Evolutionary conservation across 2,797 vertebrate genomes (phyloP), one percentile per base, ranked within the genome.

Genomic region (Masticophis lateralis): DNA sequence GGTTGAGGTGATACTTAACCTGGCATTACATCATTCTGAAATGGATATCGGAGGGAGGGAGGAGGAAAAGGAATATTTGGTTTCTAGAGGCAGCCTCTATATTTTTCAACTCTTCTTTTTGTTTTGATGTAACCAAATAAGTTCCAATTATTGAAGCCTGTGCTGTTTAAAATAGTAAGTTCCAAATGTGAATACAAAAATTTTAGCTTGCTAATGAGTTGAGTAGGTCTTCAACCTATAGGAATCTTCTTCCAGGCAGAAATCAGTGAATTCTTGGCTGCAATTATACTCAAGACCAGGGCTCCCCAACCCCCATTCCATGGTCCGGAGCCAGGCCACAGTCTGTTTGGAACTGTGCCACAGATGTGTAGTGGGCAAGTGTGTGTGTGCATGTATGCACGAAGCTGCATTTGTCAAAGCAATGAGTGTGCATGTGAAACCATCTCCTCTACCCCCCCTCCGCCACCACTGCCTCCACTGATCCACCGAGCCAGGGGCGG

Each of bases 1-100:
- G 28, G 37, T 92, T 88, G 94, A 25, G 83, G 96, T 97, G 95
- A 92, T 95, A 93, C 94, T 95, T 96, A 97, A 96, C 94, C 91
- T 94, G 93, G 59, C 88, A 91, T 96, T 96, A 96, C 51, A 51
- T 96, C 91, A 92, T 90, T 94, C 83, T 83, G 93, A 92, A 93
- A 51, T 94, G 57, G 95, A 87, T 95, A 94, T 56, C 95, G 91
- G 94, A n/a, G 92, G 95, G 60, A 2, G 88, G 32, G 96, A 87
- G 43, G 28, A 53, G 55, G n/a, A 94, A 51, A 94, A 51, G 51
- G 51, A 93, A 92, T 27, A 8, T 22, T 92, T 92, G 88, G 94
- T 96, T 94, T 32, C 59, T 96, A 91, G 90, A 95, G 28, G 63
- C 88, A 94, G n/a, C 3, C 88, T 91, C 28, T 93, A 93, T 93